phyloP scores from a whole-genome alignment of 1,140 invertebrate genomes.

The Drosophila aff. region DNA sequence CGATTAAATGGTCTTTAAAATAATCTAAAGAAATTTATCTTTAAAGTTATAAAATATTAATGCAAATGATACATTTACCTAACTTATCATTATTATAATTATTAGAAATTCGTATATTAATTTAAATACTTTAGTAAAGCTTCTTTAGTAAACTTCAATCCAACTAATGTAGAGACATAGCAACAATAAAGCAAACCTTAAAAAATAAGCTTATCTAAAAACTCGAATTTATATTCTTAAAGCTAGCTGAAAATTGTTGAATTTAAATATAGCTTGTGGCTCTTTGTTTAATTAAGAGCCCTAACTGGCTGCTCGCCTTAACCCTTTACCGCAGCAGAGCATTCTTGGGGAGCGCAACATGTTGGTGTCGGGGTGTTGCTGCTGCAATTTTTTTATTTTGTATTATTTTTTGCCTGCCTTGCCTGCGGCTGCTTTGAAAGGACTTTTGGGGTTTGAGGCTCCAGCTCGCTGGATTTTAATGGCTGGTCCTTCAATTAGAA shows the following conservation, averaged over 20 bases:
- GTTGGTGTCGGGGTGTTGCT: constrained; percentile 36
- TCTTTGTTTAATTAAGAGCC: constrained; percentile 34
- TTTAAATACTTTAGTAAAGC: neutral
- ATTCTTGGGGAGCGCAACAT: constrained; percentile 40
- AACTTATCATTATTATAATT: neutral
- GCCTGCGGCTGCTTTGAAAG: constrained; percentile 41
- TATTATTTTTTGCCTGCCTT: constrained; percentile 2
- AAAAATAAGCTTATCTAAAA: neutral
- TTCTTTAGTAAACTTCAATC: neutral
- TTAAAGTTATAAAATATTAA: too few species aligned
- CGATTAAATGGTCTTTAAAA: too few species aligned
- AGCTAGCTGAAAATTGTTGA: neutral
- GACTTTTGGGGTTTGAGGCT: constrained; percentile 13
- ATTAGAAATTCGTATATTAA: neutral
- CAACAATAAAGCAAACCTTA: neutral
- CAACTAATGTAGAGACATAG: neutral
- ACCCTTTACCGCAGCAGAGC: constrained; percentile 9
- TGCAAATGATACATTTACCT: too few species aligned
- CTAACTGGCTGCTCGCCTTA: constrained; percentile 18
- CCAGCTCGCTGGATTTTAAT: constrained; percentile 16
- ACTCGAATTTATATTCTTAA: neutral
- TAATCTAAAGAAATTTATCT: too few species aligned
- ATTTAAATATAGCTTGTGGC: constrained; percentile 11
- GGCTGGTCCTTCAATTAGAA: constrained; percentile 37
- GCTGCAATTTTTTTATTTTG: constrained; percentile 16